These are phyloP conservation scores for Saturnia pavonia DNA, from an alignment of 2,888 invertebrate species.

Conservation along the genomic window DNA sequence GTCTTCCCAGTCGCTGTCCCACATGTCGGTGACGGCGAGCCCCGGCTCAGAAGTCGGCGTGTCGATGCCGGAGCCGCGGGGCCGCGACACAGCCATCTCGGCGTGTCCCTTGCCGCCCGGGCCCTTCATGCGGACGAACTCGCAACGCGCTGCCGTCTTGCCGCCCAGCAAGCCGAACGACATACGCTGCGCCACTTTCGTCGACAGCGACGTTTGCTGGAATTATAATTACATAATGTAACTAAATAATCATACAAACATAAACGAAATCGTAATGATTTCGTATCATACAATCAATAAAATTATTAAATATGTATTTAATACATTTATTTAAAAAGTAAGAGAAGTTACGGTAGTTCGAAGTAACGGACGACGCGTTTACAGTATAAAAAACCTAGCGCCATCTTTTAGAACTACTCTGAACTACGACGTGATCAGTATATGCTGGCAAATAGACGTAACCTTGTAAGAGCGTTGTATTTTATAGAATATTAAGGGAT, in stretches of 20 bases:
- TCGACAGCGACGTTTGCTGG: slow-evolving; percentile 94
- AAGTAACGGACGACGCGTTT: no score
- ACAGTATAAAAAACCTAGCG: no score
- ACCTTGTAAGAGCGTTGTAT: no score
- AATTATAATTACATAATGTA: slow-evolving; percentile 41
- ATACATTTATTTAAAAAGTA: no score
- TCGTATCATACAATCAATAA: no score
- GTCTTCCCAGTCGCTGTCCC: slow-evolving; percentile 95
- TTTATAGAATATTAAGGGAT: no score
- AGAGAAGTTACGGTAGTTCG: no score
- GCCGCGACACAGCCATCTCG: slow-evolving; percentile 98
- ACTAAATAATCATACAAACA: neutral
- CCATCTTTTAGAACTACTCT: no score
- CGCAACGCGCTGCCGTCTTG: slow-evolving; percentile 91
- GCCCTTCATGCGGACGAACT: slow-evolving; percentile 99
- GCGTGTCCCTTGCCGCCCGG: slow-evolving; percentile 96
- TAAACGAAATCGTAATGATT: no score
- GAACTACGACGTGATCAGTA: no score
- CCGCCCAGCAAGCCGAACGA: slow-evolving; percentile 94
- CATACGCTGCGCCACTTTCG: slow-evolving; percentile 97
- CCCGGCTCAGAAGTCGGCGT: slow-evolving; percentile 97
- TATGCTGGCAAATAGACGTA: no score
- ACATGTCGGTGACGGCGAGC: slow-evolving; percentile 92
- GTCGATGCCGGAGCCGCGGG: slow-evolving; percentile 95
- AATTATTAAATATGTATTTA: no score